Percentiles rank a stretch among this genome's conserved stretches.
Conservation (phyloP, 2,113 vertebrate genomes). For the Myotis yumanensis region DNA sequence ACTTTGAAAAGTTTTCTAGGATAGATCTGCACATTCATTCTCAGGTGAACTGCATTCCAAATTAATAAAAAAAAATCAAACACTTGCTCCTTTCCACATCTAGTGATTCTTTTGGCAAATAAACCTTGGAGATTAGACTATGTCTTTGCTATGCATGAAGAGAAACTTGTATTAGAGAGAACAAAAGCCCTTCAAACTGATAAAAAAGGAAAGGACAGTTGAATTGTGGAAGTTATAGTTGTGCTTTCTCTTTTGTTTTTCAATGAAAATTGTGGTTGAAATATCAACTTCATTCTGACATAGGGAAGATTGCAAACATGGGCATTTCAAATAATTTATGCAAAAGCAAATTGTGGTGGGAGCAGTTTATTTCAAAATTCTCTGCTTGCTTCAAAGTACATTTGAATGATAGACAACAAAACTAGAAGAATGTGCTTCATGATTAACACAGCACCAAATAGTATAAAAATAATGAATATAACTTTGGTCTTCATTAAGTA, state of each 20-base stretch:
- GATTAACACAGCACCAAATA: background rate
- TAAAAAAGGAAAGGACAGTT: constrained; percentile 18
- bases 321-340: background rate
- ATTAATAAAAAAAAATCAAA: constrained; percentile 70
- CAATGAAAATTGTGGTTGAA: background rate
- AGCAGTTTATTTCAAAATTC: background rate
- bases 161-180: constrained; percentile 46
- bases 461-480: background rate
- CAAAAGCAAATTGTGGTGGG: background rate
- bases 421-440: background rate
- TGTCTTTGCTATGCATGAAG: constrained; percentile 44
- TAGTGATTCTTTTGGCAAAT: constrained; percentile 64
- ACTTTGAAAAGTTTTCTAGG: constrained; percentile 46
- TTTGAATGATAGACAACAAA: background rate
- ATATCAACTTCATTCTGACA: background rate
- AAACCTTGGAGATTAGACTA: constrained; percentile 61
- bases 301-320: constrained; percentile 15
- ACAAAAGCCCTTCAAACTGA: constrained; percentile 48
- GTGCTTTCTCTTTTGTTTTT: constrained; percentile 11
- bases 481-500: background rate
- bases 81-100: constrained; percentile 10
- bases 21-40: constrained; percentile 5
- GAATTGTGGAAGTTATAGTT: background rate
- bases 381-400: background rate
- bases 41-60: constrained; percentile 47